Base-by-base conservation (phyloP, 2,888 invertebrate genomes). In the Boloria euphrosyne region DNA sequence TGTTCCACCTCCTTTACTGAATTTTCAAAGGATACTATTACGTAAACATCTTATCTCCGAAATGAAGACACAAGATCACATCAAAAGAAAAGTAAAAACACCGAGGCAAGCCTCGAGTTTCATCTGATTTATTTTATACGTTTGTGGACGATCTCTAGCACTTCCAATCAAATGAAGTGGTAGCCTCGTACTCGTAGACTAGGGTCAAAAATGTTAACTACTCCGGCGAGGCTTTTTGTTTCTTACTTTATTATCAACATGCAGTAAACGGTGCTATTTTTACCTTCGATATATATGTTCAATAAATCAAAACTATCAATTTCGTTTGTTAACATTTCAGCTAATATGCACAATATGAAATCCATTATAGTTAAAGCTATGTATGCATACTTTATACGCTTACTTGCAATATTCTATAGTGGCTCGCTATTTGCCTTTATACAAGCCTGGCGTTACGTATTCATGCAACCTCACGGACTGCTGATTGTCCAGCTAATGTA, bases 161-260 rank as follows among this genome's bases (percentile, higher is more conserved):
- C 47, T 49, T 49, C 10, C 16, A 49, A 49, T 49, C 47, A 49
- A 49, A 49, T 49, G 16, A 49, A 49, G 47, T 49, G 47, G 47
- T 49, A 14, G 16, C 16, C 47, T 16, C 47, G 47, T 14, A 49
- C 47, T 16, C 47, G 47, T 14, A 49, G 7, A 1, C 7, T 49
- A 49, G 16, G 14, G 47, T 49, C 47, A 49, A 49, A 16, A 49
- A 49, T 49, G 47, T 49, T 49, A 16, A 38, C 31, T 10, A 38
- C 31, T 38, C 31, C 7, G 31, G 10, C 31, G 10, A 38, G 10
- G 31, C 31, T 38, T 38, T 31, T 38, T 7, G 7, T 38, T 38
- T 2, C 31, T 10, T 38, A 7, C 10, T 10, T 38, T 31, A 6
- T 38, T 38, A 38, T 38, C 31, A 38, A 38, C 10, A 7, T 10